phyloP scores from a whole-genome alignment of 2,888 invertebrate genomes.

The Nasonovia ribisnigri region DNA sequence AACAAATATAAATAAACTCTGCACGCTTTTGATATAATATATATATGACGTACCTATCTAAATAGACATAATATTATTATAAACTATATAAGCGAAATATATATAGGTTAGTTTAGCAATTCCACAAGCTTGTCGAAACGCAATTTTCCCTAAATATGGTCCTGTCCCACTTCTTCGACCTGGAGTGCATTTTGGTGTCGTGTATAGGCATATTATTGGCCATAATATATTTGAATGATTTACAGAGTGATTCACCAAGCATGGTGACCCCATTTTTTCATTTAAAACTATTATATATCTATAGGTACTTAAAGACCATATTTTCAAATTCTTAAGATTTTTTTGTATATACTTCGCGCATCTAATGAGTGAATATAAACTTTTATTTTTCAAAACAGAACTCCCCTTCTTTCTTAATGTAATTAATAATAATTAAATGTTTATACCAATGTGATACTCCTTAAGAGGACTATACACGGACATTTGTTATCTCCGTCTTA shows the following conservation, averaged over 20 bases:
- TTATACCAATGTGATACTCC: too few relatives aligned
- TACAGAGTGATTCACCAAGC: not conserved
- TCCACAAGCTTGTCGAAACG: not conserved
- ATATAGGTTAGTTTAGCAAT: not conserved
- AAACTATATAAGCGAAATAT: not conserved
- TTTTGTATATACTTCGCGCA: not conserved
- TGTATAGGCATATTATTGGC: not conserved
- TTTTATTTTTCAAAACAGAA: too few relatives aligned
- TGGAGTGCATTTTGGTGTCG: not conserved
- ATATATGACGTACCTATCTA: not conserved
- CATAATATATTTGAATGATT: not conserved
- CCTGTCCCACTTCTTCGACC: not conserved
- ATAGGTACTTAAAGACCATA: not conserved
- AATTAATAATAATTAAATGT: too few relatives aligned
- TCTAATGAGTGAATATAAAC: not conserved
- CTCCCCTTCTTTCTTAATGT: too few relatives aligned
- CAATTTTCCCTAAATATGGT: not conserved
- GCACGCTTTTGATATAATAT: not conserved
- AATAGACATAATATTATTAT: not conserved
- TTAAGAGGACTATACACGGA: too few relatives aligned
- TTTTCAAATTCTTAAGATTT: not conserved
- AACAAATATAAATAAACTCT: not conserved
- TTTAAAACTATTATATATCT: too few relatives aligned
- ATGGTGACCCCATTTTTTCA: not conserved
- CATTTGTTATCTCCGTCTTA: too few relatives aligned